Conservation (phyloP, 2,888 invertebrate genomes). For the Agonopterix arenella region DNA sequence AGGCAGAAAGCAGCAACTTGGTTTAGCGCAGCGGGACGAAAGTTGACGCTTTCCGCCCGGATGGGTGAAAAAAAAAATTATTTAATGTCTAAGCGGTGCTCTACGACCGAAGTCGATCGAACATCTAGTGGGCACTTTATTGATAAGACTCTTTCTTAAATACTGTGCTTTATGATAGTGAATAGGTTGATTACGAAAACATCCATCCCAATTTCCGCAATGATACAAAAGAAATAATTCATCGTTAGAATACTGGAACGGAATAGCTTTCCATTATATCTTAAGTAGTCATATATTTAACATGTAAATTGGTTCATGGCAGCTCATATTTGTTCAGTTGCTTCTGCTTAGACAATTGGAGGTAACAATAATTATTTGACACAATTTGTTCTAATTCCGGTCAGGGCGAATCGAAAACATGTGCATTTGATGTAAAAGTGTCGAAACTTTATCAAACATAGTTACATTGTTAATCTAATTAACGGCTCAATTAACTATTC, state of each 20-base stretch:
- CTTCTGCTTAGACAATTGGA: slow-evolving; percentile 34
- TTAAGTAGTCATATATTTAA: slow-evolving; percentile 44
- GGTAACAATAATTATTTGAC: slow-evolving; percentile 44
- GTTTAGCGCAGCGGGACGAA: too few relatives aligned
- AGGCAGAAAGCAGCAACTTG: too few relatives aligned
- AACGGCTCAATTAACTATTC: not conserved
- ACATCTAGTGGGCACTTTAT: too few relatives aligned
- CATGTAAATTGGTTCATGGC: slow-evolving; percentile 61
- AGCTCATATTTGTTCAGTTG: slow-evolving; percentile 56
- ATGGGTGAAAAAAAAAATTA: too few relatives aligned
- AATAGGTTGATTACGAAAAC: too few relatives aligned
- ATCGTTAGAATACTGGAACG: slow-evolving; percentile 5
- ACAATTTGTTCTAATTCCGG: slow-evolving; percentile 50
- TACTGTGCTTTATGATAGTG: too few relatives aligned
- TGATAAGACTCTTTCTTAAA: too few relatives aligned
- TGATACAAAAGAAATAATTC: slow-evolving; percentile 6
- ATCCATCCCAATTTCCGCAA: slow-evolving; percentile 1
- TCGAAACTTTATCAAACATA: slow-evolving; percentile 2
- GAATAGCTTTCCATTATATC: slow-evolving; percentile 22
- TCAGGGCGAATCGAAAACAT: slow-evolving; percentile 32
- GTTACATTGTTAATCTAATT: slow-evolving; percentile 2
- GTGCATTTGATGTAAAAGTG: slow-evolving; percentile 2
- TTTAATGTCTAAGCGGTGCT: too few relatives aligned
- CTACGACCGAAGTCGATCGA: too few relatives aligned
- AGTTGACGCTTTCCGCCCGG: too few relatives aligned